A percentile compares a stretch with the other conserved stretches of the same genome.
Evolutionary conservation across 2,113 vertebrate species (phyloP).

Genomic region (Hiodon alosoides): DNA sequence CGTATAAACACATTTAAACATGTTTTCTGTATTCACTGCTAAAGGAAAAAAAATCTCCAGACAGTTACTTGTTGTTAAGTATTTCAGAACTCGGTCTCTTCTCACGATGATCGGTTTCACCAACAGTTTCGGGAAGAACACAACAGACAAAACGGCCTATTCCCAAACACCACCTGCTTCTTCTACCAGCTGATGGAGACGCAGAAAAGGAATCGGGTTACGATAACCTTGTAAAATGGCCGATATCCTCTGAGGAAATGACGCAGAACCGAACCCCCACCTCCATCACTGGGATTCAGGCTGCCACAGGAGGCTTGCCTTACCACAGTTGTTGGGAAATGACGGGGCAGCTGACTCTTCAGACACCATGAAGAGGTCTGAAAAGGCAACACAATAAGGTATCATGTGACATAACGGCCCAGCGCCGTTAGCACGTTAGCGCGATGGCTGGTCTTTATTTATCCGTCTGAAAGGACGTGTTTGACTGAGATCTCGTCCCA

Average conservation of each 20-base stretch:
- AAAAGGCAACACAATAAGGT: neutral
- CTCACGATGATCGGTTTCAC: neutral
- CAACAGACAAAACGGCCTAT: neutral
- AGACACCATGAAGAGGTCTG: neutral
- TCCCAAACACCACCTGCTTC: neutral
- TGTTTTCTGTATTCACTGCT: neutral
- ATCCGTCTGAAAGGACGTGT: no score
- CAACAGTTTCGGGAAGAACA: neutral
- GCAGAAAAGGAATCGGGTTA: constrained; percentile 6
- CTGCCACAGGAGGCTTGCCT: neutral
- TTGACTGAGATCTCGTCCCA: no score
- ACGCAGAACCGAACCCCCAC: neutral
- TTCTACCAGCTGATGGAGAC: neutral
- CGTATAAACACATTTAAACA: neutral
- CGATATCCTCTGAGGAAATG: neutral
- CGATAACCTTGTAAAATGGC: neutral
- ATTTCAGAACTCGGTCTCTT: neutral
- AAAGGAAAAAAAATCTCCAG: neutral
- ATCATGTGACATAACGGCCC: neutral
- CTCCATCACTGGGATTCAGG: neutral
- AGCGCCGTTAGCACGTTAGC: neutral
- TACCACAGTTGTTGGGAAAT: neutral
- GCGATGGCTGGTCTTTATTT: no score
- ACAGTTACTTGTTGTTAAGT: neutral
- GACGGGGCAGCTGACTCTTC: neutral